Evolutionary conservation across 2,797 vertebrate species (phyloP), one percentile per base, ranked within the genome.

Genomic region (Liasis olivaceus): DNA sequence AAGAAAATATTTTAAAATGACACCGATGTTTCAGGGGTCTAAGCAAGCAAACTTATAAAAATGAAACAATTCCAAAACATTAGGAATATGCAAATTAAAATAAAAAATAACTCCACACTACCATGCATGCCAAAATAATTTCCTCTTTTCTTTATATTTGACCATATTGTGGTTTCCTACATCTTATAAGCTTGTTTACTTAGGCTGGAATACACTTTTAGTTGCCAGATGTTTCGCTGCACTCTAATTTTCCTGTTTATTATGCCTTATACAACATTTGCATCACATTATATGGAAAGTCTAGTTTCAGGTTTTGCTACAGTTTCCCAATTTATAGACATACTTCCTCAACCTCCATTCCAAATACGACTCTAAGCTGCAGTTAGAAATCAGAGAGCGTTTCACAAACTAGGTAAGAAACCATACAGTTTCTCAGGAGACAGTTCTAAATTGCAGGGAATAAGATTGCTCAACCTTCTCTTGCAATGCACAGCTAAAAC

Each of bases 181-280:
- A 24, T 92, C 85, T 92, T 85, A 92, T 66, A 64, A 89, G 62
- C 24, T 64, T 89, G 51, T 20, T 85, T 59, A 58, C 5, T 85
- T 26, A 28, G 14, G 47, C 51, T 42, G 28, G 11, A 58, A 20
- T 24, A 58, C 24, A 42, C 24, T 58, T 54, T 54, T 66, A 24
- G 20, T 36, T 81, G 87, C 47, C 51, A 85, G 22, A 58, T 28
- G 72, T 89, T 64, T 89, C 0, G 4, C 11, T 85, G 42, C 47
- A 89, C 28, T 64, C 51, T 89, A 92, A 92, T 89, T 89, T 84
- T 63, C 72, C 15, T 58, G 60, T 66, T 89, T 58, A 92, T 85
- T 66, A 89, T 59, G 51, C 51, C 26, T 66, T 92, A 85, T 42
- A 31, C 87, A 87, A 56, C 13, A 22, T 85, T 92, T 63, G 26